A percentile compares a stretch with the other conserved stretches of the same genome.
Evolutionary conservation across 2,888 invertebrate genomes (phyloP).

Genomic region (Protula sp.): DNA sequence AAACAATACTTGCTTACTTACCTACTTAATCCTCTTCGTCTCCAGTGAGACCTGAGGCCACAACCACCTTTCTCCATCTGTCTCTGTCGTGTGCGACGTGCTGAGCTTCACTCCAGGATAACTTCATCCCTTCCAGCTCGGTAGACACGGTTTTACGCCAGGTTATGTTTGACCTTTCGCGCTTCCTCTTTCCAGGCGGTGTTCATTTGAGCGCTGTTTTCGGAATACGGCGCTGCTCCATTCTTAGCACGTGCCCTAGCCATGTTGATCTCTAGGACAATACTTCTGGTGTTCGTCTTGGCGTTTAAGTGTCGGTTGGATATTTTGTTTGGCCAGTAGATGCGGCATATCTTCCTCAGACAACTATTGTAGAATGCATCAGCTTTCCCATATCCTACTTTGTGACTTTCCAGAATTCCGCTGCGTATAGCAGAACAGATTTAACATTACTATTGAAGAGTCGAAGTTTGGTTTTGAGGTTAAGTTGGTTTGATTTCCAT

Average conservation of each 20-base stretch:
- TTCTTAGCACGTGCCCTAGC: background rate
- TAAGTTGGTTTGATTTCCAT: background rate
- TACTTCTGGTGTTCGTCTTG: background rate
- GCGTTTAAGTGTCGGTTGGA: background rate
- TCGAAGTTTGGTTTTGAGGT: background rate
- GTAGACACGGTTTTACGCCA: background rate
- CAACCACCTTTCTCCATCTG: too few relatives aligned
- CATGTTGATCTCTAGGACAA: background rate
- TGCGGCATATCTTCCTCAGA: background rate
- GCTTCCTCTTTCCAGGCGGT: background rate
- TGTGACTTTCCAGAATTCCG: background rate
- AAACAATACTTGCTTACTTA: too few relatives aligned
- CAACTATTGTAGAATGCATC: background rate
- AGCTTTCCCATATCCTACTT: background rate
- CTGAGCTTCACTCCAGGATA: too few relatives aligned
- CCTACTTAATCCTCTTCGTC: too few relatives aligned
- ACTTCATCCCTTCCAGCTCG: too few relatives aligned
- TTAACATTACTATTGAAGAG: background rate
- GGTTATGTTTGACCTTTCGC: background rate
- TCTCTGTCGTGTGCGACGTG: too few relatives aligned
- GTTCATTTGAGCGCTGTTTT: background rate
- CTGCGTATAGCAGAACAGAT: background rate
- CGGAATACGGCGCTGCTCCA: background rate
- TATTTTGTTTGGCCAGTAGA: background rate
- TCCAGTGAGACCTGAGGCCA: too few relatives aligned